A percentile compares a stretch with the other conserved stretches of the same genome.
Evolutionary conservation across 2,113 vertebrate genomes (phyloP).

Genomic region (Lasiurus borealis): DNA sequence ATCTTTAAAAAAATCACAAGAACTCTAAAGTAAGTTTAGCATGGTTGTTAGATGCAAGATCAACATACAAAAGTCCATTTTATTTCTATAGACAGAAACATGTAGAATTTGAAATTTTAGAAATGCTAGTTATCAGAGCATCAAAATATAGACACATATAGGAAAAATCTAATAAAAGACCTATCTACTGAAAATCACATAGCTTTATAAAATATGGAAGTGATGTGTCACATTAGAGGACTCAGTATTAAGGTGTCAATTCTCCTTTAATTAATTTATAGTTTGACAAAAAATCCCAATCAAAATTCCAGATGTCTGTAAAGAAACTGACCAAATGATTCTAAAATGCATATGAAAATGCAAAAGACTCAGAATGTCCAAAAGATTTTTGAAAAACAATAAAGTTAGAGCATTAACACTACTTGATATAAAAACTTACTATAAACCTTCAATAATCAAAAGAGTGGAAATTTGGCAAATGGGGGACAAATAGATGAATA

Average conservation of each 20-base stretch:
- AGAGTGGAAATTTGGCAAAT: background rate
- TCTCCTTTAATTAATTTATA: background rate
- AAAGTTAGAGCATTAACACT: background rate
- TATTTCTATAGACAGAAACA: background rate
- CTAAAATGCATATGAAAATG: background rate
- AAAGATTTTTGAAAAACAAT: background rate
- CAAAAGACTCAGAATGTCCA: background rate
- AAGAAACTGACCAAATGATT: background rate
- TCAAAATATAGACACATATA: background rate
- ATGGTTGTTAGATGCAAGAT: background rate
- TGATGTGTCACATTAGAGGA: background rate
- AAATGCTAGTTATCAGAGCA: background rate
- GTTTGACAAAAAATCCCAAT: background rate
- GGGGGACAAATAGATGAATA: background rate
- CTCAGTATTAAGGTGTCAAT: background rate
- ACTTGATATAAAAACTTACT: background rate
- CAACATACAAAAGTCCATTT: background rate
- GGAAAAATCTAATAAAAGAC: background rate
- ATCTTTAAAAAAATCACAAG: background rate
- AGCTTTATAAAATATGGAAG: background rate
- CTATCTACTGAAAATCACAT: background rate
- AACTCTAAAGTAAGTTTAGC: background rate
- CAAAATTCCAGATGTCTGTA: background rate
- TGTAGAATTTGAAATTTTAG: background rate
- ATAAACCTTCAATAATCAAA: background rate